Percentiles rank a stretch among this genome's conserved stretches.
Conservation (phyloP, 2,113 vertebrate species). For the Etheostoma cragini region DNA sequence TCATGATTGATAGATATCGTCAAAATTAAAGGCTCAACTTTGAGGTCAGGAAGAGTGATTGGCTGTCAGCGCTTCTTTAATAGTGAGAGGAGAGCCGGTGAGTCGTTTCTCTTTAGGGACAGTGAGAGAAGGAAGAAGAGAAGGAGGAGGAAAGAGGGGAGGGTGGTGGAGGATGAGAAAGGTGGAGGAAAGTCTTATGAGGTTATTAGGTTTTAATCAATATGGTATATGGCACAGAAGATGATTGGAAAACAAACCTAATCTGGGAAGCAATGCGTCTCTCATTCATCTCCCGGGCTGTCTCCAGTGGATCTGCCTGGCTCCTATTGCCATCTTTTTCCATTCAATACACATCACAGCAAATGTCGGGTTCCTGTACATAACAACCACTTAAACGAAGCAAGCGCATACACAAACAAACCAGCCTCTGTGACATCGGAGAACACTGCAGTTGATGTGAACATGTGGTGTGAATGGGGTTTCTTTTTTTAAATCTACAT, state of each 20-base stretch:
- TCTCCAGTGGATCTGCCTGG: conserved; percentile 60
- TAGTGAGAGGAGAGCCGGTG: conserved; percentile 62
- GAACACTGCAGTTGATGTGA: conserved; percentile 1
- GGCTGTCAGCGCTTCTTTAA: conserved; percentile 81
- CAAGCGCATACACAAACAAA: conserved; percentile 18
- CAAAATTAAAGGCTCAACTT: conserved; percentile 82
- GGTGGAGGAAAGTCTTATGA: conserved; percentile 73
- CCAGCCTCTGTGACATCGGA: conserved; percentile 10
- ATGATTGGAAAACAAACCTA: conserved; percentile 86
- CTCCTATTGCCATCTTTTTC: conserved; percentile 58
- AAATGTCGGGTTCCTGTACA: conserved; percentile 28
- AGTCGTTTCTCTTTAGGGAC: conserved; percentile 81
- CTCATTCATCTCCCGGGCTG: conserved; percentile 73
- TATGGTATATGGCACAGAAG: conserved; percentile 78
- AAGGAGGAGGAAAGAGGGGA: neutral
- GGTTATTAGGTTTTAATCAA: conserved; percentile 87
- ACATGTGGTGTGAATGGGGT: neutral
- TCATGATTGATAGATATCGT: conserved; percentile 83
- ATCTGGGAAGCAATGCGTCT: conserved; percentile 80
- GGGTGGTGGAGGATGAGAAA: conserved; percentile 57
- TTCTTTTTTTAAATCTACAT: neutral
- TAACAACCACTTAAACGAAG: conserved; percentile 34
- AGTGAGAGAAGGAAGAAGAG: conserved; percentile 44
- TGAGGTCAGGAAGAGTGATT: conserved; percentile 85
- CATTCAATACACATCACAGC: conserved; percentile 56